These are phyloP conservation scores for Xestia ashworthii DNA, from an alignment of 2,888 invertebrate species.

Conservation along the genomic window DNA sequence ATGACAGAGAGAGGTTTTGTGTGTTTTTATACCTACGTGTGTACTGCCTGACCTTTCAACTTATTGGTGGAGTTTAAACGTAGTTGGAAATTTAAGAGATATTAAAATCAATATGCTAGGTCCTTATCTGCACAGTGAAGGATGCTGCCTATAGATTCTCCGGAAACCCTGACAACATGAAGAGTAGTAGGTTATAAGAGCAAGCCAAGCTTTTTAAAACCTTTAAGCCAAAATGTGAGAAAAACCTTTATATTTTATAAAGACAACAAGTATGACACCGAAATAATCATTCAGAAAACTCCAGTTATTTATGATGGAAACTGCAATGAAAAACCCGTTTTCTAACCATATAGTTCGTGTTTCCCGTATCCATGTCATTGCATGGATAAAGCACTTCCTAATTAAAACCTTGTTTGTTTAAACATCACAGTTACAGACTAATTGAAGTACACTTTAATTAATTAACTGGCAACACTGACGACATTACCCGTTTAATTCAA, in stretches of 20 bases:
- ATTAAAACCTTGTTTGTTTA: slow-evolving; percentile 25
- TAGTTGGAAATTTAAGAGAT: not conserved
- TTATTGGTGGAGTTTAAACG: not conserved
- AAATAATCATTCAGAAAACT: not conserved
- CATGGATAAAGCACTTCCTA: slow-evolving; percentile 22
- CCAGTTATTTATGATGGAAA: not conserved
- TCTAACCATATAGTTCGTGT: not conserved
- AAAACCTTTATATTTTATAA: not conserved
- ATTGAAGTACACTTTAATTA: slow-evolving; percentile 29
- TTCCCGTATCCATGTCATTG: not conserved
- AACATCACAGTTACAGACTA: slow-evolving; percentile 25
- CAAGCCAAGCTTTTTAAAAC: no score
- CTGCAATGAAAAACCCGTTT: not conserved
- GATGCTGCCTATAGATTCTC: not conserved
- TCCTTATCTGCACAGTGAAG: not conserved
- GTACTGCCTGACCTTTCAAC: not conserved
- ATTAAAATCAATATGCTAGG: not conserved
- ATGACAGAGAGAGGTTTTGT: not conserved
- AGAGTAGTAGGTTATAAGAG: no score
- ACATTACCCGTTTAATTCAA: slow-evolving; percentile 20
- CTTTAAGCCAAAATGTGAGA: not conserved
- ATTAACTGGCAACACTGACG: slow-evolving; percentile 13
- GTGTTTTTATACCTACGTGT: not conserved
- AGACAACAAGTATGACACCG: not conserved
- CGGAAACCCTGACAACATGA: no score